Conservation (phyloP, 2,888 invertebrate species). For the Leptopterna dolabrata region DNA sequence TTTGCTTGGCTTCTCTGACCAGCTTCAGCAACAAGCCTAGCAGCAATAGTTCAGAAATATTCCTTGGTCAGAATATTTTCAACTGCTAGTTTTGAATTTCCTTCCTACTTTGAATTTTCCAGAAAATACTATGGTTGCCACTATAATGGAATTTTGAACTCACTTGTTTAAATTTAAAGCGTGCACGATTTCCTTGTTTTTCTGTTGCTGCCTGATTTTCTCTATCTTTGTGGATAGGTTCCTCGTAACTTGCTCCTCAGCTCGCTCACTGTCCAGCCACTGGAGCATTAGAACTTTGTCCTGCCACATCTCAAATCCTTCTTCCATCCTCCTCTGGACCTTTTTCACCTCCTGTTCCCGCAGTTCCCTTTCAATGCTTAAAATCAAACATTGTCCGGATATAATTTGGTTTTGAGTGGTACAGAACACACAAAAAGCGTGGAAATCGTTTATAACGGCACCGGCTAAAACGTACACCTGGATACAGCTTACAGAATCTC, state of each 20-base stretch:
- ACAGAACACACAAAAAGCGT: too few species aligned
- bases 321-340: constrained; percentile 66
- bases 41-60: too few species aligned
- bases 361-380: constrained; percentile 64
- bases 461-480: too few species aligned
- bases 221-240: constrained; percentile 64
- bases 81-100: too few species aligned
- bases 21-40: too few species aligned
- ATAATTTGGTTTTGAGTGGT: too few species aligned
- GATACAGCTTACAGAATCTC: too few species aligned
- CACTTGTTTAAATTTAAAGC: constrained; percentile 64
- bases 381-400: background rate
- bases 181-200: constrained; percentile 63
- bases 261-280: constrained; percentile 65
- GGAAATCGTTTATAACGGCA: too few species aligned
- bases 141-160: background rate
- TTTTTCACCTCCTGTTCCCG: constrained; percentile 65
- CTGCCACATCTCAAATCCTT: constrained; percentile 67
- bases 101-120: too few species aligned
- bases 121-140: too few species aligned
- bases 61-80: too few species aligned
- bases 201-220: constrained; percentile 64
- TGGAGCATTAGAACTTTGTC: constrained; percentile 66
- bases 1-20: too few species aligned
- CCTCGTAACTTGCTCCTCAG: constrained; percentile 65